phyloP scores from a whole-genome alignment of 2,888 invertebrate genomes.

The Callosobruchus maculatus region DNA sequence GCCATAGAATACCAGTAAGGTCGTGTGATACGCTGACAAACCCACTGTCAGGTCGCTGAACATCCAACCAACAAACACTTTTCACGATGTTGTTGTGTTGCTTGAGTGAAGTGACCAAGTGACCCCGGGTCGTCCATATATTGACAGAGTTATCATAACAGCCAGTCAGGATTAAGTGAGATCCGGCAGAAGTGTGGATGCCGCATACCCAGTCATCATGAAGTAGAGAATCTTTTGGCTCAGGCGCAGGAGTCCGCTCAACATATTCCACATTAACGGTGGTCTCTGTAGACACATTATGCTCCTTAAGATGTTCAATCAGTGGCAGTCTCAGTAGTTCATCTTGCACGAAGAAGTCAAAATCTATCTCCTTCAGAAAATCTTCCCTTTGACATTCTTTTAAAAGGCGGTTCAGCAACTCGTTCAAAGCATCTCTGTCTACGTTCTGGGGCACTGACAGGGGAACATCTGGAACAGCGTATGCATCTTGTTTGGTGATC shows the following conservation, averaged over 20 bases:
- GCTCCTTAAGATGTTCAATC: constrained; percentile 71
- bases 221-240: constrained; percentile 86
- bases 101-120: constrained; percentile 77
- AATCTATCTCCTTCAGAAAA: constrained; percentile 56
- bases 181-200: background rate
- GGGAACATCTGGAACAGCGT: constrained; percentile 82
- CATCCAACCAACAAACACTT: constrained; percentile 81
- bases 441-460: constrained; percentile 76
- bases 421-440: constrained; percentile 67
- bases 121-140: constrained; percentile 84
- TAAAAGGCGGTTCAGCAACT: constrained; percentile 74
- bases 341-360: constrained; percentile 85
- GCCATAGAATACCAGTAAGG: constrained; percentile 73
- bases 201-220: constrained; percentile 97
- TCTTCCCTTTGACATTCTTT: constrained; percentile 54
- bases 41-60: constrained; percentile 54
- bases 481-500: constrained; percentile 75
- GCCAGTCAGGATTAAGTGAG: constrained; percentile 67
- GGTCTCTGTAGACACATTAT: constrained; percentile 74
- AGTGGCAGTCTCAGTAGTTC: constrained; percentile 74
- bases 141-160: constrained; percentile 92
- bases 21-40: constrained; percentile 82
- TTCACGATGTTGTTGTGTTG: constrained; percentile 87
- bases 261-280: constrained; percentile 89
- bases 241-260: constrained; percentile 84